Percentiles rank a stretch among this genome's conserved stretches.
phyloP scores from a whole-genome alignment of 2,888 invertebrate species.

The Psylliodes chrysocephalus region DNA sequence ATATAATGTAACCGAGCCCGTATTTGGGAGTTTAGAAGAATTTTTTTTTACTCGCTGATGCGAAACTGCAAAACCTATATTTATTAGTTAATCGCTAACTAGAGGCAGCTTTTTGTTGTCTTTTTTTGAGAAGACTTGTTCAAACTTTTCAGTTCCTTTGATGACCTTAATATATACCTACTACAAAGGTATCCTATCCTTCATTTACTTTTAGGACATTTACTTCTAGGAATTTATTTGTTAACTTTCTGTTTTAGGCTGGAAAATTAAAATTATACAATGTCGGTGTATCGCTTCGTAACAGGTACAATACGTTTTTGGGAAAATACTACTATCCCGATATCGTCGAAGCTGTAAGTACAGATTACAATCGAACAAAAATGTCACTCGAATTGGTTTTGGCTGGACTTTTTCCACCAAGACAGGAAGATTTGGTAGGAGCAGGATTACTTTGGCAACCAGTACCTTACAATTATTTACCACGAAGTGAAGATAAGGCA shows the following conservation, averaged over 20 bases:
- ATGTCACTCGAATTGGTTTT: conserved; percentile 76
- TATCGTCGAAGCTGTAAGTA: conserved; percentile 71
- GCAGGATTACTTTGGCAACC: conserved; percentile 75
- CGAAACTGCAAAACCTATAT: too few species aligned
- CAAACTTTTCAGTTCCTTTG: too few species aligned
- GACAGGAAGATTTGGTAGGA: conserved; percentile 68
- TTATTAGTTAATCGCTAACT: too few species aligned
- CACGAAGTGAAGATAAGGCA: conserved; percentile 53
- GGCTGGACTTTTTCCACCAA: conserved; percentile 75
- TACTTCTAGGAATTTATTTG: neutral
- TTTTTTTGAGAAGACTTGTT: too few species aligned
- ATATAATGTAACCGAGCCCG: too few species aligned
- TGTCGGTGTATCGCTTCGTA: conserved; percentile 71
- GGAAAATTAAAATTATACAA: conserved; percentile 63
- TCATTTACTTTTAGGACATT: too few species aligned
- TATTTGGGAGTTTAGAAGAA: too few species aligned
- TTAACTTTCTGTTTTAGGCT: conserved; percentile 46
- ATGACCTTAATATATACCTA: too few species aligned
- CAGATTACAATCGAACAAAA: conserved; percentile 76
- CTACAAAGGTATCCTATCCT: too few species aligned
- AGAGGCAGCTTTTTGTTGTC: too few species aligned
- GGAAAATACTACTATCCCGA: conserved; percentile 69
- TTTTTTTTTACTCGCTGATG: too few species aligned
- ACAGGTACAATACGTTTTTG: conserved; percentile 71
- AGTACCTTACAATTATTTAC: conserved; percentile 75